These are phyloP conservation scores for Ptychochromis oligacanthus DNA, from an alignment of 2,113 vertebrate species.

Conservation along the genomic window DNA sequence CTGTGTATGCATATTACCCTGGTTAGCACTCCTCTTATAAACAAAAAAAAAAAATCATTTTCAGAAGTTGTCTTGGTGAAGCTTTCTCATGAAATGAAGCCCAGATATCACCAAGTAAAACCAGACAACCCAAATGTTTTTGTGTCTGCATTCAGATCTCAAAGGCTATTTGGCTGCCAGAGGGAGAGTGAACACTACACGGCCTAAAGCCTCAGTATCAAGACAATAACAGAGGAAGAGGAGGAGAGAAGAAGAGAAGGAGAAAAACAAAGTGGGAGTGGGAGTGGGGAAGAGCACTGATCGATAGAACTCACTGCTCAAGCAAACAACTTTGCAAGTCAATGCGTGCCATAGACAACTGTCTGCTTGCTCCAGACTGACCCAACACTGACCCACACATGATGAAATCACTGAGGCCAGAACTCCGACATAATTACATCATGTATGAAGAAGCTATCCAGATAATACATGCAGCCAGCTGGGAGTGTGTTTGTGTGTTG, in stretches of 20 bases:
- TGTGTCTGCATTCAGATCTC: constrained; percentile 4
- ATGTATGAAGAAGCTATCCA: constrained; percentile 2
- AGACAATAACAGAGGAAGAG: neutral
- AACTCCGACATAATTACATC: constrained; percentile 12
- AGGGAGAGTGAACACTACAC: neutral
- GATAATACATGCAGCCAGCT: constrained; percentile 16
- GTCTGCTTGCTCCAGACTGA: constrained; percentile 1
- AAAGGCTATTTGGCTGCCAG: neutral
- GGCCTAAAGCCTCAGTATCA: constrained; percentile 6
- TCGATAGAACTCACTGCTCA: constrained; percentile 32
- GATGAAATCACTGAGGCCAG: neutral
- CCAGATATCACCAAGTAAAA: neutral
- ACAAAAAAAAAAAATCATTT: neutral
- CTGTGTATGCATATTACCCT: neutral
- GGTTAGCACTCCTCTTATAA: neutral
- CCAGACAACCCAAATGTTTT: neutral
- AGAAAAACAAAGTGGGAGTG: neutral
- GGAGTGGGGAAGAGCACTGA: neutral
- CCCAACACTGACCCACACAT: neutral
- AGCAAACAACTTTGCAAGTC: constrained; percentile 25
- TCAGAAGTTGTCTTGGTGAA: fast-evolving
- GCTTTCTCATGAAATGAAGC: neutral
- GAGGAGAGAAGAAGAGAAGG: neutral
- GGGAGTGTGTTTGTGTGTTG: neutral
- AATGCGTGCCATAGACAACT: neutral